These are phyloP conservation scores for Acleris sparsana DNA, from an alignment of 2,888 invertebrate species.

Conservation along the genomic window DNA sequence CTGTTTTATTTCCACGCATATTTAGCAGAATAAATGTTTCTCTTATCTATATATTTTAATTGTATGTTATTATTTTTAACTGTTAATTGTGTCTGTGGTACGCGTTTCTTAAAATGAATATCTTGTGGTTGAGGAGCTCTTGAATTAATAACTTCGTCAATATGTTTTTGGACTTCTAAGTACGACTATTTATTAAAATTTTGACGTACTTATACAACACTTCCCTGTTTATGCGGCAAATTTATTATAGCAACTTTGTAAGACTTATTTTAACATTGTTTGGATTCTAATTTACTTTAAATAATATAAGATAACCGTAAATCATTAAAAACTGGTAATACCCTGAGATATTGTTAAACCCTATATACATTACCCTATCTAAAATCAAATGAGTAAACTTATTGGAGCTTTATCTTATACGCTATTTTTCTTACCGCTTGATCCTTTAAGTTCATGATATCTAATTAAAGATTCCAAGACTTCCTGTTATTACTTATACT, in stretches of 20 bases:
- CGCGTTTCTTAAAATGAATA: slow-evolving; percentile 15
- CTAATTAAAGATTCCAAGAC: slow-evolving; percentile 17
- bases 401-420: slow-evolving; percentile 18
- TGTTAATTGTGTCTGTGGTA: slow-evolving; percentile 10
- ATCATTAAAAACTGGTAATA: too few relatives aligned
- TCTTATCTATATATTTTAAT: slow-evolving; percentile 31
- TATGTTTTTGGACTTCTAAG: slow-evolving; percentile 27
- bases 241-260: slow-evolving; percentile 10
- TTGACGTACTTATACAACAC: slow-evolving; percentile 26
- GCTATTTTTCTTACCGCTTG: slow-evolving; percentile 12
- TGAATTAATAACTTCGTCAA: slow-evolving; percentile 29
- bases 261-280: neutral
- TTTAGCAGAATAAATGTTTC: slow-evolving; percentile 23
- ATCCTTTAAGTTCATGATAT: slow-evolving; percentile 15
- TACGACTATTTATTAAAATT: slow-evolving; percentile 12
- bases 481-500: slow-evolving; percentile 20
- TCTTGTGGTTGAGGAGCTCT: slow-evolving; percentile 29
- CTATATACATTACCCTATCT: neutral
- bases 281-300: too few relatives aligned
- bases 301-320: too few relatives aligned
- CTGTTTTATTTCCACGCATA: slow-evolving; percentile 26
- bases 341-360: neutral
- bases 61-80: slow-evolving; percentile 29
- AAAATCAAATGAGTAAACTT: slow-evolving; percentile 8
- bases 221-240: slow-evolving; percentile 25